A percentile compares a stretch with the other conserved stretches of the same genome.
Conservation (phyloP, 2,888 invertebrate species). For the Acanthosepion esculentum region DNA sequence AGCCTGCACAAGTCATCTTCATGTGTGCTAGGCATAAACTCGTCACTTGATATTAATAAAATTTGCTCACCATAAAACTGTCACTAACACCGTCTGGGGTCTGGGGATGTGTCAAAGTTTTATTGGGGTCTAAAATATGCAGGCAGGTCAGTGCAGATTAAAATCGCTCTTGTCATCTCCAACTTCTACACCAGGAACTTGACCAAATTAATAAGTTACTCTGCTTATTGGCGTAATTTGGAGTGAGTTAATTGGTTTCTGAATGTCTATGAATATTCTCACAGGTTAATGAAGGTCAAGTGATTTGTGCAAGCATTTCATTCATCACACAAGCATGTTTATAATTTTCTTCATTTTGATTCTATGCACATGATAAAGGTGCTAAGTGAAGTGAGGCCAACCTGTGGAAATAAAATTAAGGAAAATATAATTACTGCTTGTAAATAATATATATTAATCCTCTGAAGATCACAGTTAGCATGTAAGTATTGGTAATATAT, state of each 20-base stretch:
- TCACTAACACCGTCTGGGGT: not conserved
- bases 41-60: conserved; percentile 11
- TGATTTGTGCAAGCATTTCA: not conserved
- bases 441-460: too few species aligned
- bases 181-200: not conserved
- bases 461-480: too few species aligned
- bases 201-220: not conserved
- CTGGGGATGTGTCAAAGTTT: not conserved
- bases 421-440: too few species aligned
- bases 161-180: not conserved
- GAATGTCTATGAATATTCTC: not conserved
- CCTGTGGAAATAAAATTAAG: too few species aligned
- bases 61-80: not conserved
- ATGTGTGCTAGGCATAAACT: not conserved
- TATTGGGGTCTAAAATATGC: conserved; percentile 10
- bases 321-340: not conserved
- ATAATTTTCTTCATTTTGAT: not conserved
- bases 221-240: conserved; percentile 33
- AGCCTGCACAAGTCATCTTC: not conserved
- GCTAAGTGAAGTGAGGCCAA: not conserved
- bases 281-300: conserved; percentile 10
- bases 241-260: not conserved
- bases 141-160: not conserved
- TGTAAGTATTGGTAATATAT: too few species aligned
- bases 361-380: not conserved